phyloP scores from a whole-genome alignment of 1,140 invertebrate species.

The Neodiprion fabricii region DNA sequence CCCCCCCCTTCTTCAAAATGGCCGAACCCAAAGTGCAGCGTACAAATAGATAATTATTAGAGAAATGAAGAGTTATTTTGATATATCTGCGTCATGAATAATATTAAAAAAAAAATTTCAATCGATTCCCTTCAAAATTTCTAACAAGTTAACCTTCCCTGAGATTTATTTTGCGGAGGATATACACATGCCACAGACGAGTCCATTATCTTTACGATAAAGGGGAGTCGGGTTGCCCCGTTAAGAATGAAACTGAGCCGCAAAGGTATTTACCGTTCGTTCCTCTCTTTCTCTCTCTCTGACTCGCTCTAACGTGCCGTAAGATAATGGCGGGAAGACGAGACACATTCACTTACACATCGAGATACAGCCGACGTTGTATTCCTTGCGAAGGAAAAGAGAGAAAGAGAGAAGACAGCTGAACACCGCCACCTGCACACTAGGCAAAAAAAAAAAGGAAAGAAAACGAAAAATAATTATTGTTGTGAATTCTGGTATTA shows the following conservation, averaged over 20 bases:
- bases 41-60: not conserved
- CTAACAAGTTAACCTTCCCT: not conserved
- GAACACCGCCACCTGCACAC: constrained; percentile 27
- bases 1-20: constrained; percentile 48
- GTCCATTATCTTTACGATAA: constrained; percentile 38
- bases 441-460: constrained; percentile 12
- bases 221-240: constrained; percentile 31
- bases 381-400: constrained; percentile 14
- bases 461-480: too few relatives aligned
- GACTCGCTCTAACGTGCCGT: not conserved
- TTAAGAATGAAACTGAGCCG: constrained; percentile 40
- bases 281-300: constrained; percentile 2
- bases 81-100: not conserved
- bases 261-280: not conserved
- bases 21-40: constrained; percentile 41
- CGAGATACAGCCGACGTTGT: constrained; percentile 10
- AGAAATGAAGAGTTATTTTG: not conserved
- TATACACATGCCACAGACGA: constrained; percentile 37
- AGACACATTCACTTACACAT: constrained; percentile 24
- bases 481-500: too few relatives aligned
- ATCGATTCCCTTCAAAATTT: not conserved
- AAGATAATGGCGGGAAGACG: constrained; percentile 51
- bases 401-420: constrained; percentile 27
- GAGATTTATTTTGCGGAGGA: constrained; percentile 11
- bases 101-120: too few relatives aligned